Conservation (phyloP, 1,140 invertebrate species). For the Cecropterus lyciades region DNA sequence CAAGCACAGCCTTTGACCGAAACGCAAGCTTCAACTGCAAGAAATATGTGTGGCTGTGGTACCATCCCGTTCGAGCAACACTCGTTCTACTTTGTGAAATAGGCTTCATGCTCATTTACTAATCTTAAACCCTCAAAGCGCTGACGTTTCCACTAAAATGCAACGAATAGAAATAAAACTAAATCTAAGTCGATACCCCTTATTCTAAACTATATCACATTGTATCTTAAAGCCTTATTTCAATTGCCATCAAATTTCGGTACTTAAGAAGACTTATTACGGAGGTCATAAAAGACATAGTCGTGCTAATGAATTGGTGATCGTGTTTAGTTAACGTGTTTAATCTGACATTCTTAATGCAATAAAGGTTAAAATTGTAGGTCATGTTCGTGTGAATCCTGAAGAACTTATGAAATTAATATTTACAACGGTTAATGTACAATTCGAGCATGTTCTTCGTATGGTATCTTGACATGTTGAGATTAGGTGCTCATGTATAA, state of each 20-base stretch:
- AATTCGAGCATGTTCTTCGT: slow-evolving; percentile 12
- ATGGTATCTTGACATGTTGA: too few species aligned
- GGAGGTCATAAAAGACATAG: slow-evolving; percentile 28
- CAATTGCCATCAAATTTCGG: slow-evolving; percentile 6
- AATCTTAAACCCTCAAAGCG: too few species aligned
- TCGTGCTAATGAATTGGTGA: slow-evolving; percentile 35
- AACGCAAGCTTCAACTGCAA: too few species aligned
- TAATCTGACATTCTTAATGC: slow-evolving; percentile 34
- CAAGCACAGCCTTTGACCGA: too few species aligned
- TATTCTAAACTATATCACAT: background rate
- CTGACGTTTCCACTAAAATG: too few species aligned
- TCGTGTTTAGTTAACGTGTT: slow-evolving; percentile 37
- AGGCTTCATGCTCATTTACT: too few species aligned
- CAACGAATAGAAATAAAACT: background rate
- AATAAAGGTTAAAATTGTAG: slow-evolving; percentile 35
- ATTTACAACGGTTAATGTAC: slow-evolving; percentile 13
- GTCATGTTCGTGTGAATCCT: slow-evolving; percentile 37
- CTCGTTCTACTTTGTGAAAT: too few species aligned
- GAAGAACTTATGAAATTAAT: slow-evolving; percentile 36
- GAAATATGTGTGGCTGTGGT: too few species aligned
- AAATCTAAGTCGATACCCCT: too few species aligned
- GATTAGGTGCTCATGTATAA: too few species aligned
- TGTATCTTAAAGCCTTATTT: background rate
- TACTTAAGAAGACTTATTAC: slow-evolving; percentile 22
- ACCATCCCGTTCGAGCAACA: too few species aligned